phyloP scores from a whole-genome alignment of 1,140 invertebrate species.

The Tetragonula clypearis region DNA sequence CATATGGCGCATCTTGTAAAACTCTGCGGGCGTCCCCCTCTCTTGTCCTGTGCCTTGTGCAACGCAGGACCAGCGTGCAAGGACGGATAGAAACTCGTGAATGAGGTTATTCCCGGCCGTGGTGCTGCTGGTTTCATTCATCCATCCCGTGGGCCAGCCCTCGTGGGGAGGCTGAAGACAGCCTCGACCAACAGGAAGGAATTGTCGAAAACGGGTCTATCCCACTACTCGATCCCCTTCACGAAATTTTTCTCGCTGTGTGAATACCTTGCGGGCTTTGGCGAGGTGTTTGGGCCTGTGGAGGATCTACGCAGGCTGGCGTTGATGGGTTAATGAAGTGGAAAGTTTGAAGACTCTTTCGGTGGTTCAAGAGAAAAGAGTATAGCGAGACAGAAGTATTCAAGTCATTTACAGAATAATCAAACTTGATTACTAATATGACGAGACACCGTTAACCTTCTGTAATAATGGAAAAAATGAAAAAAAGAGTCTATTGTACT shows the following conservation, averaged over 20 bases:
- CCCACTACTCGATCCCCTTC: background rate
- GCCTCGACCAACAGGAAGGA: constrained; percentile 25
- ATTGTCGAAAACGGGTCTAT: constrained; percentile 53
- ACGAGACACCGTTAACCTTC: too few relatives aligned
- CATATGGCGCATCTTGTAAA: constrained; percentile 81
- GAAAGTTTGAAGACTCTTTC: background rate
- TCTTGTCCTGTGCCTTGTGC: background rate
- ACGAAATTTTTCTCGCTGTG: background rate
- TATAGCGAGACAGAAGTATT: background rate
- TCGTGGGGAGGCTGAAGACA: constrained; percentile 50
- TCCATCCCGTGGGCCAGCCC: constrained; percentile 34
- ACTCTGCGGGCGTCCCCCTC: constrained; percentile 77
- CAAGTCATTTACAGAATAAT: background rate
- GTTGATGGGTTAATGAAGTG: background rate
- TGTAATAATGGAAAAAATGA: too few relatives aligned
- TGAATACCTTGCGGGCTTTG: background rate
- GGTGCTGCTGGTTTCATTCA: constrained; percentile 71
- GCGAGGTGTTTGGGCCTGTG: background rate
- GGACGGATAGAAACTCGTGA: constrained; percentile 70
- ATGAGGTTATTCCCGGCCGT: constrained; percentile 77
- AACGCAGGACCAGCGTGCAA: constrained; percentile 34
- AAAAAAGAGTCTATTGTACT: too few relatives aligned
- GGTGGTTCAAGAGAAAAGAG: too few relatives aligned
- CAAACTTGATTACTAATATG: too few relatives aligned
- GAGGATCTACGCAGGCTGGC: too few relatives aligned